Evolutionary conservation across 2,113 vertebrate species (phyloP).

Genomic region (Leptocoma aspasia): DNA sequence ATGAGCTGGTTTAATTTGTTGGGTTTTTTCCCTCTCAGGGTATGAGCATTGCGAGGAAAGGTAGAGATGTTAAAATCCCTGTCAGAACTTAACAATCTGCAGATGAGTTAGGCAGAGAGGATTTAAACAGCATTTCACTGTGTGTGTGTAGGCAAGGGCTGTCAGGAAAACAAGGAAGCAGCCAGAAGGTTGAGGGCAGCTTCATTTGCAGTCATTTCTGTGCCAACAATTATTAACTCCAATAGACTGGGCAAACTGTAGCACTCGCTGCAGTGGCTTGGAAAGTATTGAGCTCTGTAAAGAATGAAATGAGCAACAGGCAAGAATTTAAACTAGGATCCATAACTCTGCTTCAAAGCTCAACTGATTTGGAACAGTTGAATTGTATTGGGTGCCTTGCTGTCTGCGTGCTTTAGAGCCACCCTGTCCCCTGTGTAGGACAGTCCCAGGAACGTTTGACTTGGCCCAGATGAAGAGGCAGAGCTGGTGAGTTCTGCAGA

Average conservation of each 20-base stretch:
- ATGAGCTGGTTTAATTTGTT: not conserved
- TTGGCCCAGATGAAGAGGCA: not conserved
- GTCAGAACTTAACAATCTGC: not conserved
- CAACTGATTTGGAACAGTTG: not conserved
- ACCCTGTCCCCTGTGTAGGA: not conserved
- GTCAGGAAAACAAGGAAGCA: not conserved
- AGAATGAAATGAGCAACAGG: not conserved
- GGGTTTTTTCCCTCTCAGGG: not conserved
- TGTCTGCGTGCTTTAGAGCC: not conserved
- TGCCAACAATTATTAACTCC: conserved; percentile 5
- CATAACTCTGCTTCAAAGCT: not conserved
- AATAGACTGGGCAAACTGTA: not conserved
- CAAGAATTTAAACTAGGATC: not conserved
- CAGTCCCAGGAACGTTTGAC: not conserved
- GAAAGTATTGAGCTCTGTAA: not conserved
- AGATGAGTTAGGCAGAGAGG: not conserved
- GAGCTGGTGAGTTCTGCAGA: not conserved
- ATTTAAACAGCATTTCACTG: not conserved
- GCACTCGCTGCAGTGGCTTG: not conserved
- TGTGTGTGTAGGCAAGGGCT: not conserved
- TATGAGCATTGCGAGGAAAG: not conserved
- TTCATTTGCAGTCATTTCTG: not conserved
- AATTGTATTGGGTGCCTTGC: not conserved
- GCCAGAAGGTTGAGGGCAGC: not conserved
- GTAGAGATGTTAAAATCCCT: not conserved